Evolutionary conservation across 2,888 invertebrate genomes (phyloP), one percentile per base, ranked within the genome.

Genomic region (Dinocampus coccinellae): DNA sequence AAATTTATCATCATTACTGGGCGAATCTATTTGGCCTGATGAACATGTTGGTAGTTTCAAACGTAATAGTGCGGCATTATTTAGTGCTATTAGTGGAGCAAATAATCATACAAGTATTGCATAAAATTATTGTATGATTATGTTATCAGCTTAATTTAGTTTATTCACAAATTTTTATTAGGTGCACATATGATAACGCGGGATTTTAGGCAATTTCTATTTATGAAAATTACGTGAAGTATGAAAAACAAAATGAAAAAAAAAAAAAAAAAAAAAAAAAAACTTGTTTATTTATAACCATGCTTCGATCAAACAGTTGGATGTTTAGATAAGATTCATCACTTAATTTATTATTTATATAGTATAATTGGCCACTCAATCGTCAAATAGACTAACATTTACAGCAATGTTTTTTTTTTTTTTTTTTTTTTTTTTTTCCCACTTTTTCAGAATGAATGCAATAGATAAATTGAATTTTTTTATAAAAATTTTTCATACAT

Each of bases 71-170:
- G 91, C 91, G 85, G 93, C 94, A 70, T 91, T 94, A 70, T 94
- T 94, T 81, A 92, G 92, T 87, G 94, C 93, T 39, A 94, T 95
- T 80, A 93, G 93, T 80, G 95, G 95, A 73, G 93, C 94, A 47
- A 93, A 93, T 82, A 90, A 93, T 79, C 94, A 94, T 80, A 94
- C 94, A 68, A 95, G 95, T 89, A 94, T 93, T 82, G 95, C 94
- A 84, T 94, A 91, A 90, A 67, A 71, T 60, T 68, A 74, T 42
- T n/a, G 29, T 26, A 10, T 29, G 16, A 34, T 33, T 33, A 33
- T 26, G 33, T 20, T 55, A 9, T 20, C n/a, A 24, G 33, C 6
- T 20, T 16, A n/a, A n/a, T n/a, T n/a, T n/a, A n/a, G n/a, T n/a
- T n/a, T n/a, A n/a, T n/a, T n/a, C n/a, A n/a, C n/a, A n/a, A n/a